Percentiles rank a stretch among this genome's conserved stretches.
Evolutionary conservation across 2,797 vertebrate genomes (phyloP).

Genomic region (Semotilus atromaculatus): DNA sequence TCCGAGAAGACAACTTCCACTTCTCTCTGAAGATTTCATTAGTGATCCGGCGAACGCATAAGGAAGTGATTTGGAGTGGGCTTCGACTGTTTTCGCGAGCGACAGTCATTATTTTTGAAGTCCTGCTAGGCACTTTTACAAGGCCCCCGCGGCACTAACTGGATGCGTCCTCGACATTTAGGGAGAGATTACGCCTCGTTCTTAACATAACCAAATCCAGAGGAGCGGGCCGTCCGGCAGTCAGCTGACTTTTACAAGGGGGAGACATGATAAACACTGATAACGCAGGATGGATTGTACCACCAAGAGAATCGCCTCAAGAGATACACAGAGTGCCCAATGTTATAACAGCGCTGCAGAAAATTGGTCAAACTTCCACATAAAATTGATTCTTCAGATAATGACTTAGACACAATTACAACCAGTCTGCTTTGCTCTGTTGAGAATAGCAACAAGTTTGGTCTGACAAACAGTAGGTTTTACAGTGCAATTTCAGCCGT

Average conservation of each 20-base stretch:
- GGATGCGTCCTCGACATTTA: constrained; percentile 59
- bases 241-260: constrained; percentile 66
- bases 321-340: constrained; percentile 18
- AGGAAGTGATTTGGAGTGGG: constrained; percentile 75
- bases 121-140: constrained; percentile 73
- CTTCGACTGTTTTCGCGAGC: constrained; percentile 66
- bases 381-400: constrained; percentile 37
- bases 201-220: constrained; percentile 66
- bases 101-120: constrained; percentile 76
- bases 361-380: constrained; percentile 43
- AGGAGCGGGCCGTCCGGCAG: constrained; percentile 44
- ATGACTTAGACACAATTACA: constrained; percentile 32
- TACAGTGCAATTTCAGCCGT: not conserved
- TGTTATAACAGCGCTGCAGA: constrained; percentile 5
- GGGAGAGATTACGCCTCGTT: constrained; percentile 60
- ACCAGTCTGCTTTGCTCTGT: constrained; percentile 27
- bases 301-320: constrained; percentile 1
- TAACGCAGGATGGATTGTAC: constrained; percentile 57
- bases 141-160: constrained; percentile 60
- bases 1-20: constrained; percentile 72
- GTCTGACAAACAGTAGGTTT: constrained; percentile 27
- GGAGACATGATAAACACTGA: constrained; percentile 67
- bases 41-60: constrained; percentile 66
- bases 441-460: constrained; percentile 17
- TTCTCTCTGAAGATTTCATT: constrained; percentile 75